These are phyloP conservation scores for Heteropelma amictum DNA, from an alignment of 2,888 invertebrate species.

Conservation along the genomic window DNA sequence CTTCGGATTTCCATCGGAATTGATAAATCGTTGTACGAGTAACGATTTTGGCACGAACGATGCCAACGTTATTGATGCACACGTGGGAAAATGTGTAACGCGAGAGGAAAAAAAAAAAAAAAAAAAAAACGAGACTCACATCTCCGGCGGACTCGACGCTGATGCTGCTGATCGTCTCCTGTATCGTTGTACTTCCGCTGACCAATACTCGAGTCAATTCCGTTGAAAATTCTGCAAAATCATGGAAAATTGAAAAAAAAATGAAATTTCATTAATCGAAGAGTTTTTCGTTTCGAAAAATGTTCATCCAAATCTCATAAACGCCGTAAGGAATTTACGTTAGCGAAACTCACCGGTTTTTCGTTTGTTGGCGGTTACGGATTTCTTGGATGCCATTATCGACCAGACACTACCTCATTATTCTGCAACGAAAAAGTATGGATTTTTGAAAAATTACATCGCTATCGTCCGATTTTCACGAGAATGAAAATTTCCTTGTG, in stretches of 20 bases:
- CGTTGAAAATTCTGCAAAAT: slow-evolving; percentile 64
- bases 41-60: no score
- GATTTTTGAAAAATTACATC: background rate
- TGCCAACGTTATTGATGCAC: no score
- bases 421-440: slow-evolving; percentile 63
- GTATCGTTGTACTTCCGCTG: slow-evolving; percentile 61
- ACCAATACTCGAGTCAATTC: slow-evolving; percentile 66
- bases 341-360: slow-evolving; percentile 65
- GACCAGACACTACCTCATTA: slow-evolving; percentile 68
- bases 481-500: background rate
- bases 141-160: slow-evolving; percentile 56
- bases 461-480: background rate
- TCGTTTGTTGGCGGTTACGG: slow-evolving; percentile 64
- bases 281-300: no score
- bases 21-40: background rate
- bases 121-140: slow-evolving; percentile 48
- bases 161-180: slow-evolving; percentile 60
- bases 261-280: background rate
- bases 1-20: background rate
- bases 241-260: background rate
- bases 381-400: slow-evolving; percentile 68
- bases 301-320: no score
- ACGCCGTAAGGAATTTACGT: no score
- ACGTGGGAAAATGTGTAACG: no score
- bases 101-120: no score